These are phyloP conservation scores for Propithecus coquereli DNA, from an alignment of 2,113 vertebrate species.

Conservation along the genomic window DNA sequence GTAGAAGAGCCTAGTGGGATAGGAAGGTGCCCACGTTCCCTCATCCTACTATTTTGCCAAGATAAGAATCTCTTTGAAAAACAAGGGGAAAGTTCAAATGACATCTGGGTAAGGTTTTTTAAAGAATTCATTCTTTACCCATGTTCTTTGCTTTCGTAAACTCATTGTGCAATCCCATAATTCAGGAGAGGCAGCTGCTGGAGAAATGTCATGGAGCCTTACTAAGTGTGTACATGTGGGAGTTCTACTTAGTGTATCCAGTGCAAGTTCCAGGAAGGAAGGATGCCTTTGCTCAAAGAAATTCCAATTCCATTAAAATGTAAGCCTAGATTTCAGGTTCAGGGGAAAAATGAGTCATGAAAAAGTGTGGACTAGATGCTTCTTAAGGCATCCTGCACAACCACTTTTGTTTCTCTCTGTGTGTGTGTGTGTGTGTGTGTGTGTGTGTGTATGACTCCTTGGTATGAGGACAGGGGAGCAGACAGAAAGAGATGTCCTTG, in stretches of 20 bases:
- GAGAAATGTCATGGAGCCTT: constrained; percentile 19
- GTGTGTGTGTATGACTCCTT: neutral
- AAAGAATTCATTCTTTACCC: constrained; percentile 45
- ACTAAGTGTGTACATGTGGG: neutral
- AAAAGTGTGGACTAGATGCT: neutral
- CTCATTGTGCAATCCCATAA: constrained; percentile 48
- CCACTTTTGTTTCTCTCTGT: neutral
- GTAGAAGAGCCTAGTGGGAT: neutral
- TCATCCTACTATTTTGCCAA: constrained; percentile 10
- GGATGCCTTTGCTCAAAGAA: constrained; percentile 28
- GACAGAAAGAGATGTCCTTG: neutral
- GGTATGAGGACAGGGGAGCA: neutral
- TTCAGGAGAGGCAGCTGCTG: constrained; percentile 15
- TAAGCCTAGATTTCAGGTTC: constrained; percentile 28
- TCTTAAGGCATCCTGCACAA: neutral
- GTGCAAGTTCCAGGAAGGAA: constrained; percentile 46
- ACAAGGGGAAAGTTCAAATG: constrained; percentile 41
- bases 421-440: neutral
- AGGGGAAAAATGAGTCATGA: constrained; percentile 17
- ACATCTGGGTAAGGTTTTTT: constrained; percentile 17
- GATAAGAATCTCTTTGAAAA: constrained; percentile 35
- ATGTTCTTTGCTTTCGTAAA: constrained; percentile 50
- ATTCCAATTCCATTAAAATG: constrained; percentile 54
- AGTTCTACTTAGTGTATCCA: constrained; percentile 21
- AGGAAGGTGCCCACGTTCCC: neutral